Evolutionary conservation across 2,797 vertebrate species (phyloP).

Genomic region (Coregonus ussuriensis): DNA sequence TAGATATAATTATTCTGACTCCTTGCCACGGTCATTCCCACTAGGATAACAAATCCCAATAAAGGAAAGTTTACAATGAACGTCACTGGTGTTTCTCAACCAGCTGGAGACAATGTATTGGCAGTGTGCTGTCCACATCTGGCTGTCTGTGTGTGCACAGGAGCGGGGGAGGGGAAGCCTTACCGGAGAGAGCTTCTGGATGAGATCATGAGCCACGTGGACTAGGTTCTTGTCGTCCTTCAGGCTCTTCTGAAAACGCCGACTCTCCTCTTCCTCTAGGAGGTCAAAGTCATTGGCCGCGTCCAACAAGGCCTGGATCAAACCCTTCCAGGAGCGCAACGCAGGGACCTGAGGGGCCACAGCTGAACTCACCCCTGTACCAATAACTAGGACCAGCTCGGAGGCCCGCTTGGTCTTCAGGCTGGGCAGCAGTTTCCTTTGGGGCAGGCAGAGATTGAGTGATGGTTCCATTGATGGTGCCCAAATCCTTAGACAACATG

Average conservation of each 20-base stretch:
- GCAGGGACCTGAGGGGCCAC: slow-evolving; percentile 95
- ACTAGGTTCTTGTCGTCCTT: slow-evolving; percentile 95
- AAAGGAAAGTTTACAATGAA: background rate
- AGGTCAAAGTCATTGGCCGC: slow-evolving; percentile 95
- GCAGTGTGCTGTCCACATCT: background rate
- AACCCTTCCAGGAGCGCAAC: slow-evolving; percentile 93
- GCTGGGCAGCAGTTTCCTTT: slow-evolving; percentile 93
- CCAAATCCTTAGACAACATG: slow-evolving; percentile 45
- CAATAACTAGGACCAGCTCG: slow-evolving; percentile 93
- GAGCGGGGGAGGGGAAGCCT: slow-evolving; percentile 53
- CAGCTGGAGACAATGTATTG: background rate
- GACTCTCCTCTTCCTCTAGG: slow-evolving; percentile 92
- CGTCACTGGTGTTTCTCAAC: background rate
- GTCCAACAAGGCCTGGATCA: slow-evolving; percentile 93
- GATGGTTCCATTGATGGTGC: slow-evolving; percentile 28
- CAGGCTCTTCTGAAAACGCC: slow-evolving; percentile 92
- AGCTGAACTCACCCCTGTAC: slow-evolving; percentile 92
- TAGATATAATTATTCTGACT: background rate
- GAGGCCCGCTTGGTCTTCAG: slow-evolving; percentile 92
- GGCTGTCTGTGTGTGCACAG: slow-evolving; percentile 18
- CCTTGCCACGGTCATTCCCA: background rate
- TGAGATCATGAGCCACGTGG: slow-evolving; percentile 94
- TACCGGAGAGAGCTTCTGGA: slow-evolving; percentile 97
- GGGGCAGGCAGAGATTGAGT: slow-evolving; percentile 48
- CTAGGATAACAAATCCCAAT: background rate